Evolutionary conservation across 2,888 invertebrate species (phyloP).

Genomic region (Eupithecia subfuscata): DNA sequence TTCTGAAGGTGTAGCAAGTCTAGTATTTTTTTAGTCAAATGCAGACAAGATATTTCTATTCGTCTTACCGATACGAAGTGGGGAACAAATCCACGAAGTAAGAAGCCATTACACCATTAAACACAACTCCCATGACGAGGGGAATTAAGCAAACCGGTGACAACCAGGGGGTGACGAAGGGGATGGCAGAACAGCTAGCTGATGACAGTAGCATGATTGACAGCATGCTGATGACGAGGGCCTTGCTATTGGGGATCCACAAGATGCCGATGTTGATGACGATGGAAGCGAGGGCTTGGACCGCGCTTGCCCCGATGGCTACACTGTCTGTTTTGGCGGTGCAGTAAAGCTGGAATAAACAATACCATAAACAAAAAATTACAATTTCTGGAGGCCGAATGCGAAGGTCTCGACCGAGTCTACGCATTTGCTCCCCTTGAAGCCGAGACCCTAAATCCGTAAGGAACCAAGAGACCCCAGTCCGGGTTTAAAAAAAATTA

Average conservation of each 20-base stretch:
- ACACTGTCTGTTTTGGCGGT: slow-evolving; percentile 13
- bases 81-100: slow-evolving; percentile 74
- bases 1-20: no score
- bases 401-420: not conserved
- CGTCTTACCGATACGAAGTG: slow-evolving; percentile 69
- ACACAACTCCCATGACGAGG: slow-evolving; percentile 64
- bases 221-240: slow-evolving; percentile 45
- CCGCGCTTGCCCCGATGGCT: slow-evolving; percentile 41
- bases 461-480: no score
- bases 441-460: no score
- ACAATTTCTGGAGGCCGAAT: not conserved
- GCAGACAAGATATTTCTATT: not conserved
- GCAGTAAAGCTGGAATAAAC: slow-evolving; percentile 19
- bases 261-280: slow-evolving; percentile 46
- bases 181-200: slow-evolving; percentile 43
- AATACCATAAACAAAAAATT: not conserved
- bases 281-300: slow-evolving; percentile 43
- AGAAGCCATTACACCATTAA: slow-evolving; percentile 63
- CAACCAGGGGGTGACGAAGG: slow-evolving; percentile 46
- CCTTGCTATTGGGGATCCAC: slow-evolving; percentile 47
- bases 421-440: no score
- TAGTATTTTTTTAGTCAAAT: not conserved
- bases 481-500: no score
- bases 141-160: slow-evolving; percentile 58
- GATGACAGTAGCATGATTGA: slow-evolving; percentile 42